Evolutionary conservation across 2,113 vertebrate species (phyloP).

Genomic region (rat (Rattus norvegicus)): DNA sequence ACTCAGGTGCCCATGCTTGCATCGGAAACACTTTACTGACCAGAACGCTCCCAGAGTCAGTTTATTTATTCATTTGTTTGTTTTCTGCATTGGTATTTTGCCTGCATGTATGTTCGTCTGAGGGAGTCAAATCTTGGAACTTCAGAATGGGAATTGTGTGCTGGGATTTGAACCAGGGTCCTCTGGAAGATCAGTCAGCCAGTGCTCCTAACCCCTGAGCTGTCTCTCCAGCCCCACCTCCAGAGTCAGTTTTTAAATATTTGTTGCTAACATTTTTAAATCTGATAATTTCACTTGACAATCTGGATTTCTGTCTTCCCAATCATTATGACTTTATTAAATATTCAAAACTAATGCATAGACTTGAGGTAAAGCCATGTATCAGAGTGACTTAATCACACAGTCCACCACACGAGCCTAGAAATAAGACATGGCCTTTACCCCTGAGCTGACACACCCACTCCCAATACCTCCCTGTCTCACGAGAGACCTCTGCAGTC

Average conservation of each 20-base stretch:
- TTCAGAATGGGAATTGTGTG: no score
- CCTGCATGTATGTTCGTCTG: no score
- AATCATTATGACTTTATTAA: constrained; percentile 5
- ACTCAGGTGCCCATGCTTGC: neutral
- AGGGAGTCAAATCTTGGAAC: no score
- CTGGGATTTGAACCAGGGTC: no score
- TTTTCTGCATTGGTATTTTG: no score
- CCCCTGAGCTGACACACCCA: neutral
- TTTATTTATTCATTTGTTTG: neutral
- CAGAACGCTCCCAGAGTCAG: neutral
- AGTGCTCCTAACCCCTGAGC: no score
- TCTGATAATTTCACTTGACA: neutral
- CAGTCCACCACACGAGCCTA: neutral
- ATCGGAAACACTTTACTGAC: neutral
- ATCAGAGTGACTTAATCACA: neutral
- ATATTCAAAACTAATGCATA: neutral
- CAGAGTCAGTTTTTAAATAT: neutral
- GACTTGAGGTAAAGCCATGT: neutral
- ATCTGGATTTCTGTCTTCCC: neutral
- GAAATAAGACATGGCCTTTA: neutral
- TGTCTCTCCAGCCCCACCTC: no score
- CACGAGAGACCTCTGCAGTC: neutral
- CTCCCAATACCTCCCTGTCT: neutral
- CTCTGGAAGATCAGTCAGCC: no score
- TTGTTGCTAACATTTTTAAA: neutral